Conservation (phyloP, 2,797 vertebrate genomes). For the Anguilla anguilla region DNA sequence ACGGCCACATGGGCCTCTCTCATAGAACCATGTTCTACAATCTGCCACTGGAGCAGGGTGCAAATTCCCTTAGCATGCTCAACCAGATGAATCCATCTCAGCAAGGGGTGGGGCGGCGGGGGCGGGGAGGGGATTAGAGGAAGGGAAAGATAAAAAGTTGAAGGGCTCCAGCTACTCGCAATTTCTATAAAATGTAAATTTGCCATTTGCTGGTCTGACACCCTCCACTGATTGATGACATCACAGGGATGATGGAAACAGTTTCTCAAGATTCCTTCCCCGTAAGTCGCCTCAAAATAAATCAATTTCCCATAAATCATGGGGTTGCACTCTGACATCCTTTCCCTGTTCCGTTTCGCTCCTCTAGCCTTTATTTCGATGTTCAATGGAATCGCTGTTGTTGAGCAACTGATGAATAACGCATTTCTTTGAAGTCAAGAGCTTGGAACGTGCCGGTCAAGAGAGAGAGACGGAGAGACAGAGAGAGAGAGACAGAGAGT, state of each 20-base stretch:
- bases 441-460: constrained; percentile 69
- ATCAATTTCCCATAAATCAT: constrained; percentile 20
- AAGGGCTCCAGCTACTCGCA: neutral
- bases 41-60: constrained; percentile 47
- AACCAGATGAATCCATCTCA: constrained; percentile 41
- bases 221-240: constrained; percentile 4
- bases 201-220: neutral
- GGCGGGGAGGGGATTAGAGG: neutral
- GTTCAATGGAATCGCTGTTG: constrained; percentile 66
- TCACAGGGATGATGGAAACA: neutral
- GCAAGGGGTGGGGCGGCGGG: constrained; percentile 39
- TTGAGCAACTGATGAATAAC: constrained; percentile 77
- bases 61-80: constrained; percentile 43
- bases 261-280: neutral
- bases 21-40: constrained; percentile 50
- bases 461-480: constrained; percentile 30
- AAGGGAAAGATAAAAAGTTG: neutral
- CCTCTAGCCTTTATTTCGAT: constrained; percentile 53
- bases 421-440: constrained; percentile 77
- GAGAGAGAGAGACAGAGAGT: neutral
- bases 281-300: neutral
- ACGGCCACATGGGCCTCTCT: constrained; percentile 48
- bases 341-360: neutral
- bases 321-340: neutral
- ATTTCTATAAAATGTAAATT: constrained; percentile 14